Evolutionary conservation across 2,797 vertebrate species (phyloP).

Genomic region (Dicrostonyx torquatus): DNA sequence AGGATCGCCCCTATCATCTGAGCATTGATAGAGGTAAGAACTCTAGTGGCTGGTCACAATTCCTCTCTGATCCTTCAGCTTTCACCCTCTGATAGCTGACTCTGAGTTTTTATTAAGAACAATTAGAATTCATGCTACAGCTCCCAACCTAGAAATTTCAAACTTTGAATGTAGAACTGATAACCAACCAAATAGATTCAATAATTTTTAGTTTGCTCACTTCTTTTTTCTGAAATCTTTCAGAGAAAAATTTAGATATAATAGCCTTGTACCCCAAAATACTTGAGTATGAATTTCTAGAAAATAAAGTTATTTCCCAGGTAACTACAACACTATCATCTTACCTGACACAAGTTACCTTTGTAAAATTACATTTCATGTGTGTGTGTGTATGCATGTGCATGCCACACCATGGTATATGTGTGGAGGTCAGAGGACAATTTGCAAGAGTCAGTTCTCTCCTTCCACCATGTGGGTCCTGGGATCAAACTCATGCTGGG

Average conservation of each 20-base stretch:
- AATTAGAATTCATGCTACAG: no score
- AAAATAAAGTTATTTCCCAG: not conserved
- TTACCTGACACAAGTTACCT: not conserved
- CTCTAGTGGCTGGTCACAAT: no score
- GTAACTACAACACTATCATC: not conserved
- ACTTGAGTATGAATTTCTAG: not conserved
- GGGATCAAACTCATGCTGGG: not conserved
- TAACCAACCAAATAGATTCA: not conserved
- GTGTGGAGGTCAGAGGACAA: not conserved
- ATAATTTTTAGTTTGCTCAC: not conserved
- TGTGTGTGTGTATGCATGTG: not conserved
- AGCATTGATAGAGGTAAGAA: no score
- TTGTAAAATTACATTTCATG: not conserved
- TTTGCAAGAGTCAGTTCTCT: not conserved
- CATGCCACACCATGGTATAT: no score
- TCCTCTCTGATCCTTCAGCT: no score
- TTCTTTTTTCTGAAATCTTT: not conserved
- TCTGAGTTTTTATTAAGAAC: no score
- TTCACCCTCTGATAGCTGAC: no score
- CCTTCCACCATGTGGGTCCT: not conserved
- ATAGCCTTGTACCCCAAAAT: not conserved
- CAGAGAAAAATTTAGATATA: not conserved
- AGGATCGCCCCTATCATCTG: no score
- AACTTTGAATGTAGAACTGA: not conserved
- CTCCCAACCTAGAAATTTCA: not conserved